These are phyloP conservation scores for Ennomos erosarius DNA, from an alignment of 2,888 invertebrate species.

Conservation along the genomic window DNA sequence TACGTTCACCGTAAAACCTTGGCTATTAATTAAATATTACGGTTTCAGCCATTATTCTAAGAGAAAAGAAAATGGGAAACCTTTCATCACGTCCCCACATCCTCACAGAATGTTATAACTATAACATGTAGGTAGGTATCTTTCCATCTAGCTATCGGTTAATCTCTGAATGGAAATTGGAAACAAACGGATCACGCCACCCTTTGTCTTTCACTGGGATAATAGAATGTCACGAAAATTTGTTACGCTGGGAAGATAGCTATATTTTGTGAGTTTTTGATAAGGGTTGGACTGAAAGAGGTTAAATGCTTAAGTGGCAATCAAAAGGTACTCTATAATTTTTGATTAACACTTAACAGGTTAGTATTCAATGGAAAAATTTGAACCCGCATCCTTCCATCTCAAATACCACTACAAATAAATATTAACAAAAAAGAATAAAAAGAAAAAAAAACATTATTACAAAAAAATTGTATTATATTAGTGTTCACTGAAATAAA, in stretches of 20 bases:
- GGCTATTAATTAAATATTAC: too few species aligned
- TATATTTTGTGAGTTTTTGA: slow-evolving; percentile 12
- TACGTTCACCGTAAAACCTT: too few species aligned
- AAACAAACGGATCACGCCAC: slow-evolving; percentile 29
- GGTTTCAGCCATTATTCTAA: background rate
- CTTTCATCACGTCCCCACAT: slow-evolving; percentile 1
- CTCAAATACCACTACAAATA: too few species aligned
- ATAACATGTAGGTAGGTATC: too few species aligned
- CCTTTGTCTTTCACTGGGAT: slow-evolving; percentile 32
- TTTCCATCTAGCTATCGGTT: slow-evolving; percentile 25
- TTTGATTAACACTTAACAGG: too few species aligned
- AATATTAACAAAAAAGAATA: too few species aligned
- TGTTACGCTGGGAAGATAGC: slow-evolving; percentile 12
- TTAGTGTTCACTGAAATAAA: too few species aligned
- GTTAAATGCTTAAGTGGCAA: slow-evolving; percentile 13
- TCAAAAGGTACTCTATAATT: background rate
- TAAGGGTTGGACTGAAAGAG: slow-evolving; percentile 8
- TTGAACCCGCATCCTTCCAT: too few species aligned
- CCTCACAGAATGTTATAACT: background rate
- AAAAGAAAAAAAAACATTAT: too few species aligned
- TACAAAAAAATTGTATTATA: too few species aligned
- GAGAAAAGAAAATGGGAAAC: slow-evolving; percentile 1
- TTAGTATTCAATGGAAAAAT: too few species aligned
- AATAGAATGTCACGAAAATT: slow-evolving; percentile 35
- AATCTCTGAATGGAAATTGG: slow-evolving; percentile 37